Percentiles rank a stretch among this genome's conserved stretches.
Conservation (phyloP, 2,797 vertebrate genomes). For the Pantherophis vulpinus region DNA sequence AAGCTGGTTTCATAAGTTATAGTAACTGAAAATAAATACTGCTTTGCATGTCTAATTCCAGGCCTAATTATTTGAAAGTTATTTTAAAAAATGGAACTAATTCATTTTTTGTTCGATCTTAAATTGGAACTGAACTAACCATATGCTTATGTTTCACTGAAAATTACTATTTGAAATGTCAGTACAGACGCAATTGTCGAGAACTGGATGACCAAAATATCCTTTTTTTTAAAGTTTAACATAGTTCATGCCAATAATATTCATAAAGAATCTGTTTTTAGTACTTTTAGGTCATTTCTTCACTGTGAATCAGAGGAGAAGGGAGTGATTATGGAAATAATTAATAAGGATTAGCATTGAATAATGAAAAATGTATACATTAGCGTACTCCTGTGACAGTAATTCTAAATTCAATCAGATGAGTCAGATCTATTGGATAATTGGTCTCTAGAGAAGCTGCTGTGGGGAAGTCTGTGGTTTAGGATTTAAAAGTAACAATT, state of each 20-base stretch:
- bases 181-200: slow-evolving; percentile 66
- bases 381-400: not conserved
- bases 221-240: not conserved
- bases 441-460: not conserved
- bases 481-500: not conserved
- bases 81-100: slow-evolving; percentile 33
- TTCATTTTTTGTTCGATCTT: slow-evolving; percentile 51
- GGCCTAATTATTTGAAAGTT: not conserved
- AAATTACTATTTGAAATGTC: slow-evolving; percentile 71
- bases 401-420: not conserved
- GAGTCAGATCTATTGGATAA: not conserved
- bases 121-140: slow-evolving; percentile 55
- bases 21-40: not conserved
- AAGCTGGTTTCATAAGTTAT: not conserved
- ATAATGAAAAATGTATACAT: not conserved
- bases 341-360: slow-evolving; percentile 1
- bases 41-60: not conserved
- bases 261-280: not conserved
- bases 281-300: not conserved
- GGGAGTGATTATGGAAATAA: not conserved
- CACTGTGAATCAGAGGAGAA: not conserved
- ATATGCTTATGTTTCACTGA: slow-evolving; percentile 63
- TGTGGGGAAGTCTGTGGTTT: not conserved
- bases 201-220: slow-evolving; percentile 43
- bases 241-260: not conserved